Conservation (phyloP, 2,113 vertebrate species). For the Grammomys surdaster region DNA sequence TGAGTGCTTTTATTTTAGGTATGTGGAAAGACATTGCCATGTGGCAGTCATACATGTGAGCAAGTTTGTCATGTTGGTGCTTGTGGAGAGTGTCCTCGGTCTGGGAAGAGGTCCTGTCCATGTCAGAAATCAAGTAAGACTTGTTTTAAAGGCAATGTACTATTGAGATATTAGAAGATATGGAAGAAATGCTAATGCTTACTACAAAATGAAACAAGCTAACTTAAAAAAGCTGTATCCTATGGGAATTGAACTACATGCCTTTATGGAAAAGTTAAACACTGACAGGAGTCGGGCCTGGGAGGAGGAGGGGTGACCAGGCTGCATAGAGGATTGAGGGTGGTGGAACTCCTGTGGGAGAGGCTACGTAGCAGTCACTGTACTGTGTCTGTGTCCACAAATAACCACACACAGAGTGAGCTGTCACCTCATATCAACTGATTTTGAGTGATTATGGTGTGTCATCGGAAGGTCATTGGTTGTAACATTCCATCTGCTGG, state of each 20-base stretch:
- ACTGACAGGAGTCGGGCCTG: not conserved
- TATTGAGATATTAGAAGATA: not conserved
- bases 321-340: not conserved
- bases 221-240: not conserved
- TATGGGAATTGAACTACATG: not conserved
- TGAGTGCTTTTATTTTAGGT: conserved; percentile 86
- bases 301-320: not conserved
- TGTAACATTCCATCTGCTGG: not conserved
- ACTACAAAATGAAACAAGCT: not conserved
- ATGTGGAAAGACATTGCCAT: conserved; percentile 92
- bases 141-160: not conserved
- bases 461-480: not conserved
- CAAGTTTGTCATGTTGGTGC: conserved; percentile 90
- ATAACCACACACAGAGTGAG: too few species aligned
- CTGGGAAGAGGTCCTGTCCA: conserved; percentile 94
- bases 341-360: not conserved
- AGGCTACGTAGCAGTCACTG: not conserved
- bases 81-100: conserved; percentile 96
- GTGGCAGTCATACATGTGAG: conserved; percentile 96
- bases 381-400: not conserved
- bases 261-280: not conserved
- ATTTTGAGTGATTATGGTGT: not conserved
- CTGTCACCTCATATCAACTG: not conserved
- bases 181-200: not conserved
- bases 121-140: conserved; percentile 94